phyloP scores from a whole-genome alignment of 2,888 invertebrate genomes.

The Xanthorhoe spadicearia region DNA sequence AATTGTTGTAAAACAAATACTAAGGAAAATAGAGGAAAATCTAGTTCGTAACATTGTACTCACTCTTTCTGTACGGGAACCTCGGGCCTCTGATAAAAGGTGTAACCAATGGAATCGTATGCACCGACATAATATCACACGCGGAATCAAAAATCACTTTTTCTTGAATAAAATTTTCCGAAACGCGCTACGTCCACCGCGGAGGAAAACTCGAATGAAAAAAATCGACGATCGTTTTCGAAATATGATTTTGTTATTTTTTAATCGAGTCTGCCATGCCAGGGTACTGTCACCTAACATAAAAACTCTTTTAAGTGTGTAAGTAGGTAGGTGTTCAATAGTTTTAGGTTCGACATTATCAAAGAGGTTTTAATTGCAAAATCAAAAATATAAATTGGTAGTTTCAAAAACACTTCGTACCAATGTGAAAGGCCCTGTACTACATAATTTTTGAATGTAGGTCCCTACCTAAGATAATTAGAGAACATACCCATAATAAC shows the following conservation, averaged over 20 bases:
- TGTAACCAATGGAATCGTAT: slow-evolving; percentile 78
- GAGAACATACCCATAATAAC: too few species aligned
- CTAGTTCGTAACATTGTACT: slow-evolving; percentile 51
- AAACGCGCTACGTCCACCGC: slow-evolving; percentile 56
- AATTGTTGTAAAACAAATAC: neutral
- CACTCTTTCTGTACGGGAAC: slow-evolving; percentile 81
- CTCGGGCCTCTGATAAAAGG: slow-evolving; percentile 81
- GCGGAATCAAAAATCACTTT: slow-evolving; percentile 45
- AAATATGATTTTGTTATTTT: slow-evolving; percentile 57
- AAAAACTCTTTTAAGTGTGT: slow-evolving; percentile 27
- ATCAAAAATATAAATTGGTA: neutral
- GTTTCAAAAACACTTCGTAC: too few species aligned
- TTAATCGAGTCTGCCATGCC: slow-evolving; percentile 57
- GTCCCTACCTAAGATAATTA: too few species aligned
- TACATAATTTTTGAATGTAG: too few species aligned
- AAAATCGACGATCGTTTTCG: slow-evolving; percentile 70
- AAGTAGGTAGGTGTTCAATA: neutral
- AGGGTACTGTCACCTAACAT: slow-evolving; percentile 14
- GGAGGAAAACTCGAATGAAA: slow-evolving; percentile 66
- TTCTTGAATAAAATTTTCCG: slow-evolving; percentile 29
- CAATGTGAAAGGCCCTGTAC: too few species aligned
- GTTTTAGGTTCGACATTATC: neutral
- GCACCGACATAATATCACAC: slow-evolving; percentile 74
- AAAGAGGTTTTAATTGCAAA: neutral
- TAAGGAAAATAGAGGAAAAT: neutral